Base-by-base conservation (phyloP, 2,888 invertebrate genomes). In the Eupeodes latifasciatus region DNA sequence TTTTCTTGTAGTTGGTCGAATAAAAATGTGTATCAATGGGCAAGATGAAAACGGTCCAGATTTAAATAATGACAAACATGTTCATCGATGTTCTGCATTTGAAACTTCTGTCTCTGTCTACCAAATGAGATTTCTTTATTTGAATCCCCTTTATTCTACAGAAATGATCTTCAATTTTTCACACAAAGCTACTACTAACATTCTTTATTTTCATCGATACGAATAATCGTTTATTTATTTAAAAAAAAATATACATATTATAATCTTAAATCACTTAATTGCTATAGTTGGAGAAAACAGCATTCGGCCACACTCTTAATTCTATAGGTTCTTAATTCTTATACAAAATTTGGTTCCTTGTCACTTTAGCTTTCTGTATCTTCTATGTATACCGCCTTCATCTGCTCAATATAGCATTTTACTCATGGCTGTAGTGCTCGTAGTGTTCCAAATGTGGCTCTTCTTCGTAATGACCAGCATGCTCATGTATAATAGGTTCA, bases 361-460 rank as follows among this genome's bases (percentile, higher is more conserved):
- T 66, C 51, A 19, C 59, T 53, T 27, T 9, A 55, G 12, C 55
- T 34, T 34, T 36, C n/a, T 59, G 10, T n/a, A 44, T 2, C 5
- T 51, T 36, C n/a, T 59, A 6, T n/a, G 34, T 2, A 2, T 51
- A 44, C 5, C 57, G 2, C 11, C 19, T n/a, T n/a, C 10, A 7
- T 5, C 5, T 40, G 5, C 40, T 2, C 27, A 9, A 11, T 2
- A n/a, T 27, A 7, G 12, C 7, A 14, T 71, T 27, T 27, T 89
- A 91, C 19, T 90, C 90, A 61, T 91, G 91, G 83, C 92, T 90
- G 82, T 93, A 92, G 81, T 94, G 90, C 91, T 94, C 89, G 87
- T 93, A 90, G 80, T 93, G 93, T 82, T 93, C 92, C 69, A 91
- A 90, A 83, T 92, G 91, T 67, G 92, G 92, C 62, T 91, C 91